Evolutionary conservation across 2,113 vertebrate species (phyloP), one percentile per base, ranked within the genome.

Genomic region (Phalacrocorax aristotelis): DNA sequence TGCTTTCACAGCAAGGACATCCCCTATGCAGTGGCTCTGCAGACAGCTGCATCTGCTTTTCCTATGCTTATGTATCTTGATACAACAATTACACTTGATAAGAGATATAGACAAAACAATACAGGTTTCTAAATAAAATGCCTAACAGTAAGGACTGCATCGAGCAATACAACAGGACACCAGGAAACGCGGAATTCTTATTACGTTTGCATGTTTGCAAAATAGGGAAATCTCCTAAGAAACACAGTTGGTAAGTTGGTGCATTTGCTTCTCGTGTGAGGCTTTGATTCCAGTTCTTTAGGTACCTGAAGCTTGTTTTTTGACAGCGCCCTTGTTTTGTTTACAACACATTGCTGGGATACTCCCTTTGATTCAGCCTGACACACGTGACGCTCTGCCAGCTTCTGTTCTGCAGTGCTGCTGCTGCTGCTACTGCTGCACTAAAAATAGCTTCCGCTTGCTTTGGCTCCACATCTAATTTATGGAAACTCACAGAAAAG

Each of bases 361-460:
- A 98, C 99, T 99, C 98, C 98, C 98, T 99, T 98, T 99, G 98
- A 99, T 98, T 99, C 98, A 97, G 98, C 97, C 97, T 97, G 76
- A 97, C 98, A 98, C 99, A 98, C 98, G 98, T 98, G 98, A 99
- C 49, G 83, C 98, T 97, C 96, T 51, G 93, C 98, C 98, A 98
- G 98, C 98, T 98, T 98, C 98, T 98, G 98, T 98, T 99, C 98
- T 99, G 98, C 98, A 99, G 98, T 97, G 98, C 95, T 94, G 87
- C 95, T 94, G 87, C 79, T 46, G 42, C 42, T 32, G 71, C 76
- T 97, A 98, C 97, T 96, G 98, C 95, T 87, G 95, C 91, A 82
- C 98, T 99, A 99, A 98, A 99, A 99, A 99, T 99, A 99, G 98
- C 98, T 97, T 90, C 96, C 34, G 98, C 98, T 99, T 98, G 98